phyloP scores from a whole-genome alignment of 2,113 vertebrate species.

The Strix aluco region DNA sequence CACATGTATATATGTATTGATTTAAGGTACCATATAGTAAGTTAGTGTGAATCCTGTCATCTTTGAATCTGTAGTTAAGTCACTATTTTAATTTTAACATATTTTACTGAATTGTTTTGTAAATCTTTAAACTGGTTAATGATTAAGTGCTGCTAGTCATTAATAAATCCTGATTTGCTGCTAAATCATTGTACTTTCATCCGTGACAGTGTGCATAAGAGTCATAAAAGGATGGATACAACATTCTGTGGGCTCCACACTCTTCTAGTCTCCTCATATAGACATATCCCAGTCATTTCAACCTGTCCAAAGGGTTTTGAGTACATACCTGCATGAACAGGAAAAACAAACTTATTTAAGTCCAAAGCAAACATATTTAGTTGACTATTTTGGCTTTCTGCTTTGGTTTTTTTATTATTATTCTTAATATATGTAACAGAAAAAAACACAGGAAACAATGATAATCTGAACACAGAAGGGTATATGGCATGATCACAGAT shows the following conservation, averaged over 20 bases:
- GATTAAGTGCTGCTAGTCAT: too few relatives aligned
- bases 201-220: background rate
- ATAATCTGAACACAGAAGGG: background rate
- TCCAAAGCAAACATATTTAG: background rate
- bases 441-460: background rate
- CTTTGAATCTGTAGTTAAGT: too few relatives aligned
- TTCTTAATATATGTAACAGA: background rate
- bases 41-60: too few relatives aligned
- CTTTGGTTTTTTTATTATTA: background rate
- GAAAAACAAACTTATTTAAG: background rate
- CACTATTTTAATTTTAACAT: too few relatives aligned
- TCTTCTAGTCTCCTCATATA: background rate
- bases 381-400: background rate
- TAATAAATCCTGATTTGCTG: too few relatives aligned
- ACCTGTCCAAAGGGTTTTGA: accelerated
- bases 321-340: background rate
- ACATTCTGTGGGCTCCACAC: background rate
- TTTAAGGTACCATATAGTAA: too few relatives aligned
- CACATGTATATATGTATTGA: too few relatives aligned
- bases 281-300: background rate
- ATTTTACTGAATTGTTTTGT: too few relatives aligned
- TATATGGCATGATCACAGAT: background rate
- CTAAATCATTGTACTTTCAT: too few relatives aligned
- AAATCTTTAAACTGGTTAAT: too few relatives aligned
- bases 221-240: background rate